phyloP scores from a whole-genome alignment of 1,140 invertebrate species.

The Sycobia sp. region DNA sequence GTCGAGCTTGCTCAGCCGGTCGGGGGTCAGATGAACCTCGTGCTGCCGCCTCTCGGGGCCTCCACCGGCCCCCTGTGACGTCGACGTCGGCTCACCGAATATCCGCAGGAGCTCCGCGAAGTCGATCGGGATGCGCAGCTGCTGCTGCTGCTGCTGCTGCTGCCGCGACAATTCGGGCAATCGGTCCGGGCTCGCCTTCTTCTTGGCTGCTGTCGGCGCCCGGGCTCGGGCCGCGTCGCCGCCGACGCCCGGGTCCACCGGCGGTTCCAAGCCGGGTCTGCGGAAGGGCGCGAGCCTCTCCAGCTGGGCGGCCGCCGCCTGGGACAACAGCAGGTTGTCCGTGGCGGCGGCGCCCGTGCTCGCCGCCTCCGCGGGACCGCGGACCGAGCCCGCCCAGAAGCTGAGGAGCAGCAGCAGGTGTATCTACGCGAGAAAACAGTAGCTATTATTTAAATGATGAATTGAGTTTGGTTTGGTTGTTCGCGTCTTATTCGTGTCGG shows the following conservation, averaged over 20 bases:
- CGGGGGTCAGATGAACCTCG: neutral
- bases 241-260: neutral
- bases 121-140: constrained; percentile 16
- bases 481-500: no score
- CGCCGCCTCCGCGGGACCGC: no score
- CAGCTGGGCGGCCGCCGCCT: constrained; percentile 50
- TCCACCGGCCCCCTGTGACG: no score
- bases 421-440: constrained; percentile 50
- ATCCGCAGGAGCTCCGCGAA: neutral
- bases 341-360: constrained; percentile 5
- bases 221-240: neutral
- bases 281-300: constrained; percentile 51
- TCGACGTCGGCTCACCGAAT: neutral
- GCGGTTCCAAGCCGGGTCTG: constrained; percentile 24
- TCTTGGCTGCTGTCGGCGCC: neutral
- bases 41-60: neutral
- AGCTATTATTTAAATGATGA: no score
- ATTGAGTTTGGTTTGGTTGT: no score
- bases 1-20: neutral
- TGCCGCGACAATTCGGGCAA: neutral
- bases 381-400: constrained; percentile 38
- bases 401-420: constrained; percentile 44
- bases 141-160: neutral
- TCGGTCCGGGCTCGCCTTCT: neutral
- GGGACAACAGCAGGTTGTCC: no score